Conservation (phyloP, 2,888 invertebrate species). For the Pristionchus fissidentatus region DNA sequence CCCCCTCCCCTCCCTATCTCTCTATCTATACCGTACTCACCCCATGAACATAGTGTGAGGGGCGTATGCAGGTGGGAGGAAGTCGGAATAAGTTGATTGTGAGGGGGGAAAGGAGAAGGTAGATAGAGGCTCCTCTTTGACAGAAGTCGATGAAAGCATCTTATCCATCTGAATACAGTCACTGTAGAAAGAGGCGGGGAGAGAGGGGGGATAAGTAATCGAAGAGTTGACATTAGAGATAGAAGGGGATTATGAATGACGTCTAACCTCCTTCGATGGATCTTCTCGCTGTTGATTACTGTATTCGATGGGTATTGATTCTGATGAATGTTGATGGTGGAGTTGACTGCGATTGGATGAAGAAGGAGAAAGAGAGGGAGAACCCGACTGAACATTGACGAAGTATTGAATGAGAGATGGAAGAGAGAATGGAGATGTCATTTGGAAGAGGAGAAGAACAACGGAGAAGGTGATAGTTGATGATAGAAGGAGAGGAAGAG, state of each 20-base stretch:
- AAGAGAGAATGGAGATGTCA: neutral
- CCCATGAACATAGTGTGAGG: conserved; percentile 19
- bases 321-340: neutral
- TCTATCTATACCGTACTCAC: conserved; percentile 24
- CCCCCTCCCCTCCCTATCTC: neutral
- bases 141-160: neutral
- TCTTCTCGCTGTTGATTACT: neutral
- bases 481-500: neutral
- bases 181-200: neutral
- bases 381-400: neutral
- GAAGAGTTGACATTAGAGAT: neutral
- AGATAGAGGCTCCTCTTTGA: conserved; percentile 27
- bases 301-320: neutral
- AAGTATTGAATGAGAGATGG: neutral
- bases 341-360: neutral
- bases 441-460: neutral
- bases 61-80: neutral
- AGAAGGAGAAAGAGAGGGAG: neutral
- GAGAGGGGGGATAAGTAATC: neutral
- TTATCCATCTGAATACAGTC: conserved; percentile 18
- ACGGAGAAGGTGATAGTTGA: too few relatives aligned
- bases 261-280: too few relatives aligned
- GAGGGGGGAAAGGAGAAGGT: conserved; percentile 14
- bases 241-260: neutral
- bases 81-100: conserved; percentile 5